Conservation (phyloP, 1,140 invertebrate genomes). For the Aphidius ervi region DNA sequence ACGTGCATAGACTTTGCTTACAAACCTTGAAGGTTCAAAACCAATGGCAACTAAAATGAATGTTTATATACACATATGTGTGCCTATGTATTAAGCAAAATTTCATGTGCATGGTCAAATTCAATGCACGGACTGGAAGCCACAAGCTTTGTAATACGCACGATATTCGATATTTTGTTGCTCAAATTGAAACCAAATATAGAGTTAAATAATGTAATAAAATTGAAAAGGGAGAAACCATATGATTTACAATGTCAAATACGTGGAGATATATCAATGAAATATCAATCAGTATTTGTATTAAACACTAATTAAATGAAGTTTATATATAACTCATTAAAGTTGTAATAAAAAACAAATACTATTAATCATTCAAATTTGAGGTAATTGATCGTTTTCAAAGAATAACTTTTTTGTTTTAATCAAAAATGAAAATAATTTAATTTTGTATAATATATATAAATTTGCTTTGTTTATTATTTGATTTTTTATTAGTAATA, state of each 20-base stretch:
- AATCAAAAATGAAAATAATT: too few relatives aligned
- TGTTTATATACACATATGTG: neutral
- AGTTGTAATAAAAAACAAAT: too few relatives aligned
- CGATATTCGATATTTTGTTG: too few relatives aligned
- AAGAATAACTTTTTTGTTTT: neutral
- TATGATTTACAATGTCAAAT: neutral
- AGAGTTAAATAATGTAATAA: neutral
- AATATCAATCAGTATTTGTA: too few relatives aligned
- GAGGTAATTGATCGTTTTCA: too few relatives aligned
- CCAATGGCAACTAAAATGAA: neutral
- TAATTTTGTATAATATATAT: too few relatives aligned
- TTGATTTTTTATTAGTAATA: too few relatives aligned
- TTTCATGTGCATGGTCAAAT: constrained; percentile 5
- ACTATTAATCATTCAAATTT: too few relatives aligned
- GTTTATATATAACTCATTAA: too few relatives aligned
- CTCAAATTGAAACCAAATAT: neutral
- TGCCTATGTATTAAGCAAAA: neutral
- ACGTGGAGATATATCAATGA: too few relatives aligned
- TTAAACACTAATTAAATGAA: too few relatives aligned
- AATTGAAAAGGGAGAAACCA: neutral
- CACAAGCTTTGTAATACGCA: neutral
- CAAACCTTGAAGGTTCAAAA: neutral
- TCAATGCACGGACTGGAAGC: neutral
- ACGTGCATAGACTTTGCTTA: constrained; percentile 10
- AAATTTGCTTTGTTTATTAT: too few relatives aligned